Evolutionary conservation across 2,113 vertebrate species (phyloP).

Genomic region (Eolophus roseicapilla): DNA sequence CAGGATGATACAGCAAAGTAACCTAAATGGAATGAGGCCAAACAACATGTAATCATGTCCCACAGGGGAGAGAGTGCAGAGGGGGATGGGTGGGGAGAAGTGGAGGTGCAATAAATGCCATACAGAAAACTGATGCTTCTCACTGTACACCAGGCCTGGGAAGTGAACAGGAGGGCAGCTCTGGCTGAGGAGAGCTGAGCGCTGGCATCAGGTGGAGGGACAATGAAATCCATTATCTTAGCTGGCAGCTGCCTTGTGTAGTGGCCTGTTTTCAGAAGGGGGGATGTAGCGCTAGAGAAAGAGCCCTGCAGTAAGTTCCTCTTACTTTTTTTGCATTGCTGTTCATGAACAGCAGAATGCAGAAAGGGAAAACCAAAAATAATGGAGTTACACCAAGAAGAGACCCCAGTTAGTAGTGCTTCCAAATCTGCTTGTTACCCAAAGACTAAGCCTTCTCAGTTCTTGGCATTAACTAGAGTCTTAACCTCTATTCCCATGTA

Average conservation of each 20-base stretch:
- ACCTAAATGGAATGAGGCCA: constrained; percentile 52
- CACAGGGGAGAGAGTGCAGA: background rate
- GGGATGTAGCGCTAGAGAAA: background rate
- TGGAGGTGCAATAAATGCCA: background rate
- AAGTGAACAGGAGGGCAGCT: background rate
- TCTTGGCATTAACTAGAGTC: background rate
- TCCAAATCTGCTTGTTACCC: background rate
- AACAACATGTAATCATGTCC: constrained; percentile 47
- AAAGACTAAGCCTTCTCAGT: background rate
- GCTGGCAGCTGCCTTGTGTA: background rate
- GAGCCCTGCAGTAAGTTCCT: background rate
- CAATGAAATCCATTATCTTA: background rate
- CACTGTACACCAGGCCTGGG: background rate
- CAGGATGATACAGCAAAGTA: constrained; percentile 41
- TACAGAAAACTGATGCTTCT: background rate
- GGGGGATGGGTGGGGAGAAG: background rate
- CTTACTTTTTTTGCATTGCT: background rate
- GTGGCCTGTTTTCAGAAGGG: background rate
- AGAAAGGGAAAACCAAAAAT: background rate
- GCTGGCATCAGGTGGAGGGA: background rate
- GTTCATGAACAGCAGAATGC: background rate
- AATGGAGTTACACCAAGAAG: background rate
- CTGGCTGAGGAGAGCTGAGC: background rate
- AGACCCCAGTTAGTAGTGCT: background rate
- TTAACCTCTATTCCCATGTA: background rate